A percentile compares a stretch with the other conserved stretches of the same genome.
Evolutionary conservation across 2,113 vertebrate genomes (phyloP).

Genomic region (Epinephelus moara): DNA sequence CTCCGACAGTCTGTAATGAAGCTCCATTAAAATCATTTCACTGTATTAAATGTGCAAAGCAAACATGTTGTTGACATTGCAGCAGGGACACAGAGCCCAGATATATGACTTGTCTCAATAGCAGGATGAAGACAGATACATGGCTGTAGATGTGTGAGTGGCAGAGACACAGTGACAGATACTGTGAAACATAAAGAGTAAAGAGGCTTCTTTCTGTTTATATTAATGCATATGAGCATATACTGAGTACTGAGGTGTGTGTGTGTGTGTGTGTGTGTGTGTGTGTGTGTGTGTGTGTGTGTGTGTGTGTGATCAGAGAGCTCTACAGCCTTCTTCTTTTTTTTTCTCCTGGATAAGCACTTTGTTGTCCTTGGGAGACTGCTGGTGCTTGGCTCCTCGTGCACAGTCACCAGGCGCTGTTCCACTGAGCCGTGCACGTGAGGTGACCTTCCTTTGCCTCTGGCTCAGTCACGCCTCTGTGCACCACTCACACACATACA

Average conservation of each 20-base stretch:
- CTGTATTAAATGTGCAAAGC: constrained; percentile 5
- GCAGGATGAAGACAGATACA: not conserved
- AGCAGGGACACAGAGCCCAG: constrained; percentile 1
- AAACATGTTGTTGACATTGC: constrained; percentile 13
- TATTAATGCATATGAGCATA: constrained; percentile 26
- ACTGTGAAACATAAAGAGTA: constrained; percentile 15
- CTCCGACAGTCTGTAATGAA: not conserved
- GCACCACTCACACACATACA: constrained; percentile 35
- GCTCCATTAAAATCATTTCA: not conserved
- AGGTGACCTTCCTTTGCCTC: constrained; percentile 81
- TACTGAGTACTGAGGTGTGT: constrained; percentile 25
- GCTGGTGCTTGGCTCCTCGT: constrained; percentile 78
- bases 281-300: constrained; percentile 29
- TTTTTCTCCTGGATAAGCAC: constrained; percentile 79
- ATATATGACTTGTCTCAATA: constrained; percentile 1
- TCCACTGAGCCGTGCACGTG: constrained; percentile 75
- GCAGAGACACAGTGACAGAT: not conserved
- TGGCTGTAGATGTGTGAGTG: constrained; percentile 4
- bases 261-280: constrained; percentile 4
- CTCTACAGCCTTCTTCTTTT: constrained; percentile 60
- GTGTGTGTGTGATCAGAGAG: constrained; percentile 57
- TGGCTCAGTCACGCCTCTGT: constrained; percentile 73
- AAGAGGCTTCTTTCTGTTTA: constrained; percentile 57
- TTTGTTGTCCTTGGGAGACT: constrained; percentile 84
- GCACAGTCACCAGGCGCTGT: constrained; percentile 71